Evolutionary conservation across 1,140 invertebrate genomes (phyloP).

Genomic region (Antheraea pernyi): DNA sequence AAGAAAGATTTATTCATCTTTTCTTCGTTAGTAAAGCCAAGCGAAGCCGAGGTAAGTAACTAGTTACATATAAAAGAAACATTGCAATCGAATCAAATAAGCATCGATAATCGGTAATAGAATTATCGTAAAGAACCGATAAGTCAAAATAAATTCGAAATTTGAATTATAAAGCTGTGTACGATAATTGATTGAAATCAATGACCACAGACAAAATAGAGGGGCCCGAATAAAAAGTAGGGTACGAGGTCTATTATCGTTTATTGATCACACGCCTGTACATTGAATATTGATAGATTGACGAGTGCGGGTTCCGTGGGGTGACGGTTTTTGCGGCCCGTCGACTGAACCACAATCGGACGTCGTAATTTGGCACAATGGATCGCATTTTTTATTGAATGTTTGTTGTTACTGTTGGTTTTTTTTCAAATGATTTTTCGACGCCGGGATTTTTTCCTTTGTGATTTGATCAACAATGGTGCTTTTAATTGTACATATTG

Average conservation of each 20-base stretch:
- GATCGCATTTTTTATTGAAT: constrained; percentile 34
- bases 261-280: constrained; percentile 74
- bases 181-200: constrained; percentile 38
- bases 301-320: constrained; percentile 42
- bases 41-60: too few relatives aligned
- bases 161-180: constrained; percentile 26
- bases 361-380: constrained; percentile 38
- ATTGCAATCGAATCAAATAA: not conserved
- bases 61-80: not conserved
- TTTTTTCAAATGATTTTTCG: constrained; percentile 32
- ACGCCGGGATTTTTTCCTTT: constrained; percentile 35
- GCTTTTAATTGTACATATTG: constrained; percentile 43
- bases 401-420: not conserved
- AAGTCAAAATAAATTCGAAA: constrained; percentile 1
- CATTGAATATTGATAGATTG: constrained; percentile 76
- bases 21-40: too few relatives aligned
- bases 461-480: constrained; percentile 50
- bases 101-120: not conserved
- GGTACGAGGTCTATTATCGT: constrained; percentile 53
- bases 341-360: constrained; percentile 64
- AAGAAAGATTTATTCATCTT: too few relatives aligned
- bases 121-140: constrained; percentile 17
- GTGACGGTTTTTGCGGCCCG: constrained; percentile 58
- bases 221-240: constrained; percentile 47
- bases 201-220: constrained; percentile 44